Base-by-base conservation (phyloP, 2,113 vertebrate species). In the Cnemophilus loriae region DNA sequence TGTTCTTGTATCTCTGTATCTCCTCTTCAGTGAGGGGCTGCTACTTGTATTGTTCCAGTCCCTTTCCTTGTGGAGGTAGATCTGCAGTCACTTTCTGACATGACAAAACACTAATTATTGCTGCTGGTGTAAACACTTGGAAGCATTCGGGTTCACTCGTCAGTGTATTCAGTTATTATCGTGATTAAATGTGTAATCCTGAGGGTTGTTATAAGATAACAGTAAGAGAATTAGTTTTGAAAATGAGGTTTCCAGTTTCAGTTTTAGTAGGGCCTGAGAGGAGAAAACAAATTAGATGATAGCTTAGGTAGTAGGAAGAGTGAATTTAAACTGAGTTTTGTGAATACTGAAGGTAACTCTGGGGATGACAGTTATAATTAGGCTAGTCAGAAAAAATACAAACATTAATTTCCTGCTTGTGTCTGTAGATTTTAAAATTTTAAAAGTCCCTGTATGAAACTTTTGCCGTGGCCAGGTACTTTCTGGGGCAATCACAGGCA, bases 401-500 rank as follows among this genome's bases (percentile, higher is more conserved):
- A 64, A 71, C 78, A 82, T 89, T 87, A 42, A 83, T 96, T 96
- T 96, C 82, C 74, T 97, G 70, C 59, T 75, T 78, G 33, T 79
- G 41, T 44, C 73, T 96, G 82, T 91, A 60, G 63, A 73, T 94
- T 92, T 97, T 93, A 55, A 90, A 92, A 84, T 79, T 84, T 76
- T 88, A 41, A 39, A 96, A 87, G 44, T 94, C 85, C 57, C 41
- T 74, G 11, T 74, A 28, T 37, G 46, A 93, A 71, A 81, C 35
- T 84, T 91, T 77, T 92, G 87, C 87, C 57, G 27, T 87, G 19
- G 19, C 79, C 93, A 63, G 88, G 95, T 84, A 33, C 52, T 96
- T 93, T 97, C 87, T 89, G 95, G 93, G 95, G 92, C 92, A 97
- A 73, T 96, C 83, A 23, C 63, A 95, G 93, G 96, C 97, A 95